These are phyloP conservation scores for Gymnocephalus cernua DNA, from an alignment of 2,113 vertebrate genomes.

Conservation along the genomic window DNA sequence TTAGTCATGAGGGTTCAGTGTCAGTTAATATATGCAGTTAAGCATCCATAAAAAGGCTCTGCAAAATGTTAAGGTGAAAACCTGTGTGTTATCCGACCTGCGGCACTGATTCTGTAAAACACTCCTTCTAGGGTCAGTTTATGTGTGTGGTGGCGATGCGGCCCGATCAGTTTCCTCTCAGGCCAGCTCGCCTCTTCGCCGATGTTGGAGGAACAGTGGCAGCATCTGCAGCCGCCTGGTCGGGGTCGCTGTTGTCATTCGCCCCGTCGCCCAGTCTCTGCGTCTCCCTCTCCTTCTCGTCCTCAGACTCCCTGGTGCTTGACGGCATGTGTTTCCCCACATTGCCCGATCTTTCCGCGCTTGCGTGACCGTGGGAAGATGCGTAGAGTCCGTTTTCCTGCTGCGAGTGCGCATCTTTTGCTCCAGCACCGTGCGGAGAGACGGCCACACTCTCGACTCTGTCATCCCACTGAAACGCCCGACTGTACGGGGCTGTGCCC, in stretches of 20 bases:
- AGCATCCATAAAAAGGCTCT: constrained; percentile 61
- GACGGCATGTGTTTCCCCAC: constrained; percentile 30
- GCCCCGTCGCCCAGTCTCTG: constrained; percentile 34
- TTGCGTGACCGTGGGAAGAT: constrained; percentile 59
- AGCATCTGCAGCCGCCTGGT: constrained; percentile 42
- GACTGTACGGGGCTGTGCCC: constrained; percentile 42
- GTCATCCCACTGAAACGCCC: constrained; percentile 64
- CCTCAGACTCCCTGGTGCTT: constrained; percentile 12
- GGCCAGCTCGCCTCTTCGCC: constrained; percentile 21
- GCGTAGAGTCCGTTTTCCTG: constrained; percentile 64
- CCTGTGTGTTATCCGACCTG: constrained; percentile 74
- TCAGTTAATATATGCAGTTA: constrained; percentile 59
- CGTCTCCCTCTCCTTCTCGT: constrained; percentile 32
- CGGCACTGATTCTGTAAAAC: constrained; percentile 69
- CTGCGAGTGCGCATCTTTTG: constrained; percentile 63
- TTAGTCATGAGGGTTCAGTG: constrained; percentile 23
- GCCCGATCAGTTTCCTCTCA: constrained; percentile 62
- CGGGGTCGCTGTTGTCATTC: constrained; percentile 28
- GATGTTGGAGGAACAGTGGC: constrained; percentile 50
- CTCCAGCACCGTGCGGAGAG: constrained; percentile 15
- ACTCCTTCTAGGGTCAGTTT: constrained; percentile 50
- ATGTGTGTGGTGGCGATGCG: constrained; percentile 10
- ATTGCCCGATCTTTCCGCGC: constrained; percentile 42
- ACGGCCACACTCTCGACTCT: constrained; percentile 45
- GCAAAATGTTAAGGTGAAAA: constrained; percentile 46